Evolutionary conservation across 2,888 invertebrate species (phyloP).

Genomic region (Diaphora mendica): DNA sequence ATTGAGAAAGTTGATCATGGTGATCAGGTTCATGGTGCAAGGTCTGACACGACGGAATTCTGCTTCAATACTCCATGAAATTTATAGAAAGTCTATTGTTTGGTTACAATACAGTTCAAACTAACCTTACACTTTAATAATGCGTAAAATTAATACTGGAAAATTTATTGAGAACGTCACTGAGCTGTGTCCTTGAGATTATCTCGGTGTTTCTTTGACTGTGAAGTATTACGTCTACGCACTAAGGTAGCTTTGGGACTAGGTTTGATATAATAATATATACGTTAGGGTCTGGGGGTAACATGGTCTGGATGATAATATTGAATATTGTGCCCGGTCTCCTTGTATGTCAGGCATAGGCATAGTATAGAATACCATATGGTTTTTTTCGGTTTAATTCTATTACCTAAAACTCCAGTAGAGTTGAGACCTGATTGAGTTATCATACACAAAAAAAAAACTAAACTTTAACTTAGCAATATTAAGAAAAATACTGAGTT

Average conservation of each 20-base stretch:
- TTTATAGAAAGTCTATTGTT: constrained; percentile 35
- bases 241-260: background rate
- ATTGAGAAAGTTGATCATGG: constrained; percentile 46
- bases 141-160: background rate
- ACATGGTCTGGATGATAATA: no score
- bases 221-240: background rate
- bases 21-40: constrained; percentile 52
- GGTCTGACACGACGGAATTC: constrained; percentile 41
- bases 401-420: no score
- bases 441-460: no score
- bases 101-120: constrained; percentile 15
- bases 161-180: background rate
- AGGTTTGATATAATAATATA: background rate
- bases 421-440: no score
- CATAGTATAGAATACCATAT: no score
- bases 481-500: background rate
- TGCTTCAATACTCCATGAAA: constrained; percentile 29
- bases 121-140: background rate
- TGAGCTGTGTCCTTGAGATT: background rate
- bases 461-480: no score
- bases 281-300: background rate
- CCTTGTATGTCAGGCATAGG: no score
- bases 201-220: background rate
- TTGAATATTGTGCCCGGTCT: no score
- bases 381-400: no score